These are phyloP conservation scores for Atherinosoma microstoma DNA, from an alignment of 2,797 vertebrate genomes.

Conservation along the genomic window DNA sequence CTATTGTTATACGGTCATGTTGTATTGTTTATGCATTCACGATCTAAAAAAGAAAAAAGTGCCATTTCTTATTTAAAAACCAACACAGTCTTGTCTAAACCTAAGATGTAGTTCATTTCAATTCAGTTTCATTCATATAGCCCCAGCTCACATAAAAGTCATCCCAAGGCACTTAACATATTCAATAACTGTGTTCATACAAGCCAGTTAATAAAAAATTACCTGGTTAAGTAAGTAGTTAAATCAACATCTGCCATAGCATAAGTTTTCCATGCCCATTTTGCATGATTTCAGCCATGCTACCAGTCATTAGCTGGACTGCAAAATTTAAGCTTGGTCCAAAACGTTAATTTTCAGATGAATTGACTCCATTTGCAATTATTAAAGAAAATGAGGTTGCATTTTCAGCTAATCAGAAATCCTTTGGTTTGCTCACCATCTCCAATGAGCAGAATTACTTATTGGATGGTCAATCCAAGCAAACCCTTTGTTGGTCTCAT, in stretches of 20 bases:
- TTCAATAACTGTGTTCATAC: too few species aligned
- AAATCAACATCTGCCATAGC: too few species aligned
- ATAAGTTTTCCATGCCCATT: not conserved
- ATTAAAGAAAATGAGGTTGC: constrained; percentile 18
- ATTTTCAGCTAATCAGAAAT: constrained; percentile 28
- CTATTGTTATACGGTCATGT: not conserved
- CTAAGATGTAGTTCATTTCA: not conserved
- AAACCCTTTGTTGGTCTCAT: constrained; percentile 4
- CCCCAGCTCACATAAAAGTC: too few species aligned
- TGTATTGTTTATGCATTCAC: too few species aligned
- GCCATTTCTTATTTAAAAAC: not conserved
- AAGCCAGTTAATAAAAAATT: too few species aligned
- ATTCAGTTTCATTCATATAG: too few species aligned
- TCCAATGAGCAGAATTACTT: not conserved
- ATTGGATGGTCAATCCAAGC: constrained; percentile 11
- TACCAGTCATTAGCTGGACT: not conserved
- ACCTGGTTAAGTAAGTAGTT: too few species aligned
- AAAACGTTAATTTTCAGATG: constrained; percentile 14
- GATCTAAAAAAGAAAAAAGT: not conserved
- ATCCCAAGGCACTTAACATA: too few species aligned
- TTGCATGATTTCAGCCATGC: not conserved
- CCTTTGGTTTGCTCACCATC: constrained; percentile 40
- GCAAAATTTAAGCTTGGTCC: constrained; percentile 9
- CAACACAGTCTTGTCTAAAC: not conserved
- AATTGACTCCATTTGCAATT: constrained; percentile 13